These are phyloP conservation scores for Corythornis leucogaster DNA, from an alignment of 2,797 vertebrate genomes.

Conservation along the genomic window DNA sequence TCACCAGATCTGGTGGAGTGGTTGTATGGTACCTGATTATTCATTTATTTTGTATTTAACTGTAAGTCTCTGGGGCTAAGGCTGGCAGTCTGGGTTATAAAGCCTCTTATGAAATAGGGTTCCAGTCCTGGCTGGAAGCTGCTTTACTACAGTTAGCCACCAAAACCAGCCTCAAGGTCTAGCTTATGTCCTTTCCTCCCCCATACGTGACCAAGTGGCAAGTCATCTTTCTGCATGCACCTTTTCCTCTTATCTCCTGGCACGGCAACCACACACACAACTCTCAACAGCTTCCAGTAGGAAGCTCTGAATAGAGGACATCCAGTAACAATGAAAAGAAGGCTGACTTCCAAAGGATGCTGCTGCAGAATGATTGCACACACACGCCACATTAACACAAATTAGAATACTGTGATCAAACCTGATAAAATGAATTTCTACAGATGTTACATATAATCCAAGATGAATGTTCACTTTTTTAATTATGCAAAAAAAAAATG, in stretches of 20 bases:
- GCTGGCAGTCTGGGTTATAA: background rate
- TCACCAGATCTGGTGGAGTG: background rate
- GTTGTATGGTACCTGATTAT: background rate
- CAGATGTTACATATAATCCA: background rate
- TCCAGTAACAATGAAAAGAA: background rate
- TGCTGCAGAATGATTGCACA: background rate
- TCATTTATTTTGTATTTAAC: background rate
- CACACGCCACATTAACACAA: background rate
- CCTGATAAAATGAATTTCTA: background rate
- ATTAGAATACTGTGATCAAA: background rate
- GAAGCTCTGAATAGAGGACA: background rate
- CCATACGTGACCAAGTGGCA: background rate
- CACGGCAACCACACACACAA: accelerated
- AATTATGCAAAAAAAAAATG: background rate
- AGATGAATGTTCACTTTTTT: background rate
- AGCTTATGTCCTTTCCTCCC: background rate
- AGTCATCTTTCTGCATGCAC: background rate
- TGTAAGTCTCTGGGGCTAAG: background rate
- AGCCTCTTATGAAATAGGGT: background rate
- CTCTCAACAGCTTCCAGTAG: background rate
- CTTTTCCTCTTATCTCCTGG: accelerated
- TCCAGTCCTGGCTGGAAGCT: background rate
- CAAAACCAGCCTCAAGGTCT: background rate
- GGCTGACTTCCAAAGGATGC: background rate
- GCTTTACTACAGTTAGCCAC: background rate